Evolutionary conservation across 2,888 invertebrate species (phyloP).

Genomic region (Bruchidius siliquastri): DNA sequence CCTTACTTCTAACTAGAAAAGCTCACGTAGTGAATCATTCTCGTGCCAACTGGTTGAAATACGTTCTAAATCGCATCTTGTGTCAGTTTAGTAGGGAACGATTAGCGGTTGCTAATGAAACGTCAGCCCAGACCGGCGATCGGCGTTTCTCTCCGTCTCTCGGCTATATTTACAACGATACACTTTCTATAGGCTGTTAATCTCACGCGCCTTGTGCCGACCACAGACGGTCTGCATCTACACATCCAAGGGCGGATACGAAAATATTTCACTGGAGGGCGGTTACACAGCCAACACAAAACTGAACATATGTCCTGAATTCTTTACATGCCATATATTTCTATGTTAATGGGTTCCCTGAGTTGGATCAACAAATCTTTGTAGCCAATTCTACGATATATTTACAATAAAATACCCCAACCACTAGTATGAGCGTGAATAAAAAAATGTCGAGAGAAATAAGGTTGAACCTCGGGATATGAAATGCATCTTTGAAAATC

Average conservation of each 20-base stretch:
- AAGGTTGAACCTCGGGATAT: too few relatives aligned
- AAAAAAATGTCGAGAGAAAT: too few relatives aligned
- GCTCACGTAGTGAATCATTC: neutral
- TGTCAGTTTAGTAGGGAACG: conserved; percentile 36
- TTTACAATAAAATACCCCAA: too few relatives aligned
- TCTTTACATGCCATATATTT: too few relatives aligned
- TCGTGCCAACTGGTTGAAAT: conserved; percentile 7
- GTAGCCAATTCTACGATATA: too few relatives aligned
- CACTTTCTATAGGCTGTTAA: conserved; percentile 22
- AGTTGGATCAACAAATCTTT: too few relatives aligned
- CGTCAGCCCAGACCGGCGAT: conserved; percentile 24
- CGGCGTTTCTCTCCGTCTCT: conserved; percentile 18
- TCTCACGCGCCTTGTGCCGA: conserved; percentile 6
- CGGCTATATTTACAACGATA: conserved; percentile 21
- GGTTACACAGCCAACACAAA: too few relatives aligned
- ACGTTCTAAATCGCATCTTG: conserved; percentile 19
- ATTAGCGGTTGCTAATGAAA: conserved; percentile 41
- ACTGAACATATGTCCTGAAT: too few relatives aligned
- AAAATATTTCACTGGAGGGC: neutral
- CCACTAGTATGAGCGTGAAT: too few relatives aligned
- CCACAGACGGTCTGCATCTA: neutral
- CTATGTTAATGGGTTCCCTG: too few relatives aligned
- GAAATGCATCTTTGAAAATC: too few relatives aligned
- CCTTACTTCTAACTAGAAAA: neutral
- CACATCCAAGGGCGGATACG: neutral